Evolutionary conservation across 2,113 vertebrate species (phyloP), one percentile per base, ranked within the genome.

Genomic region (Carassius auratus): DNA sequence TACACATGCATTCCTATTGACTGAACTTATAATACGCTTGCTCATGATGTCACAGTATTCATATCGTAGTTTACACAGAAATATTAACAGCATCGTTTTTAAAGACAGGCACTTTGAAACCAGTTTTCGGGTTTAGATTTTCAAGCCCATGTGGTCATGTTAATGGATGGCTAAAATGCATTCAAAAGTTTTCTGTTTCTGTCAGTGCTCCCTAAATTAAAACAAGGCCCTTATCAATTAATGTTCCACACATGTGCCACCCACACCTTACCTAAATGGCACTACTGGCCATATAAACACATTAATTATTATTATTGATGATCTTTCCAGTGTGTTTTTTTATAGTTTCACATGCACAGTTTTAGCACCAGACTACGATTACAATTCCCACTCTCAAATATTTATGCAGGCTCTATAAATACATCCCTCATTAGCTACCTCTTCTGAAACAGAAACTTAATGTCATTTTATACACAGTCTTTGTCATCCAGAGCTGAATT

Each of bases 371-470:
- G 17, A 52, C n/a, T 74, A 77, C 68, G 42, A 15, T 19, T 64
- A 62, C 50, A 69, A 23, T 86, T 88, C 88, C 84, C 85, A 80
- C 52, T 48, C 23, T 50, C 64, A 64, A 75, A 86, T 55, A 83
- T 76, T 87, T 80, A 77, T 61, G 14, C 7, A 55, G 66, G 52
- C 17, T 50, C 79, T 80, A 86, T 81, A 89, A 85, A 88, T 64
- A 80, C 57, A 75, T 26, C 19, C 42, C 45, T 57, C 48, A 12
- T 79, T 50, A 78, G 36, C n/a, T 10, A 13, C 52, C 57, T 38
- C 64, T 80, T 77, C 21, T 59, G 33, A 68, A 86, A 84, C 55
- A 62, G 69, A 55, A 81, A 81, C 85, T 21, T 76, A 38, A 68
- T 66, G 57, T 81, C 38, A 76, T 75, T 74, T 84, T 84, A 82